phyloP scores from a whole-genome alignment of 2,797 vertebrate species.

The Sebastes steindachneri region DNA sequence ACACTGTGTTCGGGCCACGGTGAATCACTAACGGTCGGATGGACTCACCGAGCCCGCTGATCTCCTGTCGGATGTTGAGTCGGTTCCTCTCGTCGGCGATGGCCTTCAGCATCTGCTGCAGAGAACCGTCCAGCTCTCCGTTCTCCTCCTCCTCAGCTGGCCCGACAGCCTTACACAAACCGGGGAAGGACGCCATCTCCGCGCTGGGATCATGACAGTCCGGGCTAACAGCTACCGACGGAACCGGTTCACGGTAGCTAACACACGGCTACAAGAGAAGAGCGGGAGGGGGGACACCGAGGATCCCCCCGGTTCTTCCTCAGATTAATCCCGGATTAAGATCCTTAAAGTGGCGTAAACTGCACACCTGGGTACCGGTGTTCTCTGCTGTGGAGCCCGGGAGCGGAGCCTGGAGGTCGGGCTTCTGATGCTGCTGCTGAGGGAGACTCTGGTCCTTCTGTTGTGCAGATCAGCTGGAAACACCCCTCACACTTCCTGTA shows the following conservation, averaged over 20 bases:
- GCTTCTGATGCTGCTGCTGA: slow-evolving; percentile 27
- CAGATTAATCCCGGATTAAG: background rate
- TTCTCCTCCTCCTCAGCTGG: slow-evolving; percentile 73
- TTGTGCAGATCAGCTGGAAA: slow-evolving; percentile 79
- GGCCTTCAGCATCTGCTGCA: slow-evolving; percentile 86
- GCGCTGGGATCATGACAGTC: slow-evolving; percentile 83
- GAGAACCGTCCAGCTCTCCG: slow-evolving; percentile 81
- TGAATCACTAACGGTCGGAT: background rate
- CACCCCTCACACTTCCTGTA: slow-evolving; percentile 84
- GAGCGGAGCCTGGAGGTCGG: slow-evolving; percentile 21
- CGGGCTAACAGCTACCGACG: slow-evolving; percentile 43
- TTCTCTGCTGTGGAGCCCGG: background rate
- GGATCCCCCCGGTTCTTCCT: background rate
- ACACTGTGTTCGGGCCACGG: too few relatives aligned
- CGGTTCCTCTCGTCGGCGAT: slow-evolving; percentile 85
- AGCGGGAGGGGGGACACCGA: background rate
- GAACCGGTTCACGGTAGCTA: slow-evolving; percentile 40
- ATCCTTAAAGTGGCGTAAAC: background rate
- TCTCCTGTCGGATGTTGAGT: slow-evolving; percentile 81
- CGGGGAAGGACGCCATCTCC: slow-evolving; percentile 85
- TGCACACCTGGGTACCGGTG: background rate
- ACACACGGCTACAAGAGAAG: background rate
- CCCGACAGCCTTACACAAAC: slow-evolving; percentile 74
- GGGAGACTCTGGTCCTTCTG: slow-evolving; percentile 46
- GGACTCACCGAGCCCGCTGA: slow-evolving; percentile 79